Evolutionary conservation across 2,888 invertebrate genomes (phyloP).

Genomic region (Heteropelma amictum): DNA sequence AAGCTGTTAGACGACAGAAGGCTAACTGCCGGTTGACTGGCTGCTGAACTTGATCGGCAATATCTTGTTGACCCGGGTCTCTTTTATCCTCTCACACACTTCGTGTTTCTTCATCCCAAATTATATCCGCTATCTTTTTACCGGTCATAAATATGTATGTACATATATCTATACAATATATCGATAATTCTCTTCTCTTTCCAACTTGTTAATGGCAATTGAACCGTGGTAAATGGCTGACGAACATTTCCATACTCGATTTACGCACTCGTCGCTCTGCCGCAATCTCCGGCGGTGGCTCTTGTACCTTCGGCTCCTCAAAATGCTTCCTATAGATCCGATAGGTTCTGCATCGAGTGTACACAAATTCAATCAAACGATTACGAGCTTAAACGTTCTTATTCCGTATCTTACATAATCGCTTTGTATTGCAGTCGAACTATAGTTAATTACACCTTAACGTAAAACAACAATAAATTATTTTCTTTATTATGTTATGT

Average conservation of each 20-base stretch:
- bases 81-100: constrained; percentile 16
- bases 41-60: constrained; percentile 73
- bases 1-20: constrained; percentile 74
- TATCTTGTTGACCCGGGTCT: constrained; percentile 63
- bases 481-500: too few relatives aligned
- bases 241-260: constrained; percentile 25
- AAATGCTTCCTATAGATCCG: too few relatives aligned
- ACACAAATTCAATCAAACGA: too few relatives aligned
- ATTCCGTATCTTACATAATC: too few relatives aligned
- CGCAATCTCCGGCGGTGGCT: too few relatives aligned
- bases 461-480: too few relatives aligned
- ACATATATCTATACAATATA: background rate
- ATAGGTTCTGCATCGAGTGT: too few relatives aligned
- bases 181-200: background rate
- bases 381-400: too few relatives aligned
- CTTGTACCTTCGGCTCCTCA: too few relatives aligned
- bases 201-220: constrained; percentile 45
- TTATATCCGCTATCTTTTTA: constrained; percentile 58
- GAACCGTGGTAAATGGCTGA: constrained; percentile 39
- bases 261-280: too few relatives aligned
- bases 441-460: too few relatives aligned
- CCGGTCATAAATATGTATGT: background rate
- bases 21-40: constrained; percentile 69
- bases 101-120: constrained; percentile 48
- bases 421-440: too few relatives aligned